Percentiles rank a stretch among this genome's conserved stretches.
Conservation (phyloP, 2,888 invertebrate species). For the Drosophila demipolita region DNA sequence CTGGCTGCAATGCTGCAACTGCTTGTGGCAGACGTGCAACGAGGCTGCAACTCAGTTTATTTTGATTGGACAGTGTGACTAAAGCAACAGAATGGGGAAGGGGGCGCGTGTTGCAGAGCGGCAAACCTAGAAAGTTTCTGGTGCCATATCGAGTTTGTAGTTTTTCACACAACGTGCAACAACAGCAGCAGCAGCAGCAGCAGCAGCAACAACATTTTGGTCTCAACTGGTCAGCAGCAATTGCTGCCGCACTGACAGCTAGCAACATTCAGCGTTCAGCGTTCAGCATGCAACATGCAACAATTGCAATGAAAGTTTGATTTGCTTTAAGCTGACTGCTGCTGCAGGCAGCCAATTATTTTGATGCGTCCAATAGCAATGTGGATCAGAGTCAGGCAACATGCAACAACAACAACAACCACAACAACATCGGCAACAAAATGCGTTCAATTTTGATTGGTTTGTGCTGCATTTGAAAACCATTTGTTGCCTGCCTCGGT, state of each 20-base stretch:
- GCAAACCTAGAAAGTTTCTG: constrained; percentile 27
- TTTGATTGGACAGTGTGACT: constrained; percentile 20
- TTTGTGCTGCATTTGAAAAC: constrained; percentile 72
- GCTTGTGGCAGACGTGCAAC: constrained; percentile 52
- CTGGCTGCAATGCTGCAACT: constrained; percentile 47
- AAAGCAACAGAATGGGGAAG: not conserved
- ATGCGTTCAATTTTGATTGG: constrained; percentile 75
- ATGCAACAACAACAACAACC: constrained; percentile 32
- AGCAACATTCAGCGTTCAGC: constrained; percentile 18
- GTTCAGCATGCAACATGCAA: constrained; percentile 40
- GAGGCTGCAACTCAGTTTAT: constrained; percentile 25
- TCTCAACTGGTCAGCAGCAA: constrained; percentile 27
- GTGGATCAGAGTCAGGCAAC: constrained; percentile 66
- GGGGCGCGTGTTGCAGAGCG: not conserved
- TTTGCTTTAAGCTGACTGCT: constrained; percentile 48
- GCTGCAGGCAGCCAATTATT: constrained; percentile 72
- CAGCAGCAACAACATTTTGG: constrained; percentile 24
- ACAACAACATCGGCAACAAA: constrained; percentile 27
- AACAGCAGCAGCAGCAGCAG: not conserved
- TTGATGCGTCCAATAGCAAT: constrained; percentile 71
- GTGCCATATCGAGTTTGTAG: constrained; percentile 54
- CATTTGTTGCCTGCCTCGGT: constrained; percentile 59
- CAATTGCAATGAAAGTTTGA: constrained; percentile 55
- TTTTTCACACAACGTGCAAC: constrained; percentile 56
- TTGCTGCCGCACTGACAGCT: constrained; percentile 10